phyloP scores from a whole-genome alignment of 2,797 vertebrate species.

The Micromesistius poutassou region DNA sequence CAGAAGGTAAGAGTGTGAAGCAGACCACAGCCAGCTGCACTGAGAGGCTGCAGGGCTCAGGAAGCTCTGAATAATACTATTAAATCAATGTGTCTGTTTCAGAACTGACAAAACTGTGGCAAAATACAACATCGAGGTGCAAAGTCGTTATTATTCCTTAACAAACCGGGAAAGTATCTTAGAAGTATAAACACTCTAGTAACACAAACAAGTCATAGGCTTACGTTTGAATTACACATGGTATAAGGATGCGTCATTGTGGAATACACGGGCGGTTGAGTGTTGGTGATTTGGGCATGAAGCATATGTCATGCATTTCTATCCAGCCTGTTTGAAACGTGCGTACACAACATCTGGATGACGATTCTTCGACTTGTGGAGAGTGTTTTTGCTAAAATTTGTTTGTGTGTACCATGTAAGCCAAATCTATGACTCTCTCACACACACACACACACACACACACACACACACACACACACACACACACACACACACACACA shows the following conservation, averaged over 20 bases:
- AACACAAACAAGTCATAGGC: neutral
- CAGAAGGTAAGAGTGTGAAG: conserved; percentile 84
- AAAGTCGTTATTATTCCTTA: neutral
- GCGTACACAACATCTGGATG: neutral
- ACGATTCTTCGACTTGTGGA: too few relatives aligned
- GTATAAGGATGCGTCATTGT: conserved; percentile 1
- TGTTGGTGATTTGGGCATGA: conserved; percentile 6
- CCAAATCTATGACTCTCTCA: too few relatives aligned
- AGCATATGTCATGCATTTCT: neutral
- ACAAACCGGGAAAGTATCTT: neutral
- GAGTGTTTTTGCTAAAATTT: too few relatives aligned
- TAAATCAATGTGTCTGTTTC: neutral
- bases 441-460: too few relatives aligned
- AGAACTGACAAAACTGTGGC: neutral
- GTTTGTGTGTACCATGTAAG: too few relatives aligned
- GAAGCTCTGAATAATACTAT: neutral
- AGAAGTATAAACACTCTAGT: neutral
- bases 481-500: neutral
- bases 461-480: too few relatives aligned
- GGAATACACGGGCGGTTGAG: neutral
- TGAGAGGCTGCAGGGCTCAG: neutral
- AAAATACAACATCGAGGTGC: neutral
- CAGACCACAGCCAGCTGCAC: too few relatives aligned
- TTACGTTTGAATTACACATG: neutral
- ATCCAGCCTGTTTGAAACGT: conserved; percentile 5